These are phyloP conservation scores for Rhabdomys dilectus DNA, from an alignment of 2,113 vertebrate species.

Conservation along the genomic window DNA sequence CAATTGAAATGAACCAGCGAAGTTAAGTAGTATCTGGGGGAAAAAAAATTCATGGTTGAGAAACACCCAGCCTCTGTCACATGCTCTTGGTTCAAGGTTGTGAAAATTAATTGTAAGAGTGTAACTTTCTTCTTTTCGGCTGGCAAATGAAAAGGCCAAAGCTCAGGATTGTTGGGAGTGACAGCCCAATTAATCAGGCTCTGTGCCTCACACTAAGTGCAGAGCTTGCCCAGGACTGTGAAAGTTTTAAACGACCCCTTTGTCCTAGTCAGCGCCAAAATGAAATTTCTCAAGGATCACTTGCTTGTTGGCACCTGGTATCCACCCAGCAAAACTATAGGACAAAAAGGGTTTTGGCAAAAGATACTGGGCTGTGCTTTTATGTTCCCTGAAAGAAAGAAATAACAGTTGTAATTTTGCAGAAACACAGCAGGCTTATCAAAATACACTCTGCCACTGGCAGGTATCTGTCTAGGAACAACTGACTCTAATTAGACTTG, in stretches of 20 bases:
- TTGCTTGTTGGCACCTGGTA: slow-evolving; percentile 72
- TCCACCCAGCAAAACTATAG: slow-evolving; percentile 34
- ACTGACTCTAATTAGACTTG: neutral
- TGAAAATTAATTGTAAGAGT: slow-evolving; percentile 64
- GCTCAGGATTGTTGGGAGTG: slow-evolving; percentile 71
- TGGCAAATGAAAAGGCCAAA: slow-evolving; percentile 75
- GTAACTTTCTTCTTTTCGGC: slow-evolving; percentile 64
- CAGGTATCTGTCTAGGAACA: neutral
- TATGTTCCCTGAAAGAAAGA: slow-evolving; percentile 53
- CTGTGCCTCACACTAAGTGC: slow-evolving; percentile 57
- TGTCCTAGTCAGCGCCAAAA: slow-evolving; percentile 26
- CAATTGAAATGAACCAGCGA: slow-evolving; percentile 56
- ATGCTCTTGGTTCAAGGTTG: slow-evolving; percentile 62
- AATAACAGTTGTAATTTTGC: slow-evolving; percentile 12
- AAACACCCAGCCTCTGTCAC: slow-evolving; percentile 42
- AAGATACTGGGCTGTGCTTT: slow-evolving; percentile 31
- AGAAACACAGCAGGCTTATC: slow-evolving; percentile 20
- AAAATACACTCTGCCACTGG: neutral
- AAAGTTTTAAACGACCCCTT: slow-evolving; percentile 73
- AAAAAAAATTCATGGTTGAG: neutral
- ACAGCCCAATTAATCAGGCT: slow-evolving; percentile 79
- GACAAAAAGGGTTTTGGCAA: slow-evolving; percentile 56
- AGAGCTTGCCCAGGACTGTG: neutral
- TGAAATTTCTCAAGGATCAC: slow-evolving; percentile 62
- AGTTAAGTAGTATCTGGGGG: neutral